These are phyloP conservation scores for Typhlichthys eigenmanni DNA, from an alignment of 2,797 vertebrate species.

Conservation along the genomic window DNA sequence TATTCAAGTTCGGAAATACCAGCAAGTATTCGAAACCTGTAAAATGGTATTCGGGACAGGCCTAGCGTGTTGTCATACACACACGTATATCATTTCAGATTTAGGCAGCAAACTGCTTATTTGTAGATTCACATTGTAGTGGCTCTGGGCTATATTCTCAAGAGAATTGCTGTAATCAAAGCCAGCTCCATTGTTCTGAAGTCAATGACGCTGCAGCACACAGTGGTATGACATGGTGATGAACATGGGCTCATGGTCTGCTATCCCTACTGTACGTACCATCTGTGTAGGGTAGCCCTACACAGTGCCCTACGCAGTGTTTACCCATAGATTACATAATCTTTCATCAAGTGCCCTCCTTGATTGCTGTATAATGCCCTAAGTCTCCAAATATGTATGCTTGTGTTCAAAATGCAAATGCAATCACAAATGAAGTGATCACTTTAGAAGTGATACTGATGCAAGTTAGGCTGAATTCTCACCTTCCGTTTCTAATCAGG, in stretches of 20 bases:
- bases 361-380: too few species aligned
- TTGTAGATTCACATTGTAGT: conserved; percentile 55
- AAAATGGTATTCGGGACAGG: too few species aligned
- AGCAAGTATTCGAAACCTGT: too few species aligned
- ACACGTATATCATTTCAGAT: conserved; percentile 3
- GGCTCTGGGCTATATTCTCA: conserved; percentile 42
- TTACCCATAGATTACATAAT: too few species aligned
- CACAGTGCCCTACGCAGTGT: too few species aligned
- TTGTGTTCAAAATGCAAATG: conserved; percentile 7
- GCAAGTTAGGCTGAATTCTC: conserved; percentile 31
- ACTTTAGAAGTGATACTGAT: too few species aligned
- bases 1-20: too few species aligned
- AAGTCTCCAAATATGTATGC: too few species aligned
- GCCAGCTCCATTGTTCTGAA: conserved; percentile 1
- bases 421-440: conserved; percentile 36
- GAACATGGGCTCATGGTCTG: conserved; percentile 3
- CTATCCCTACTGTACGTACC: conserved; percentile 11
- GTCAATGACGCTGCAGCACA: conserved; percentile 5
- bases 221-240: conserved; percentile 18
- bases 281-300: conserved; percentile 18
- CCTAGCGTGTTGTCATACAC: not conserved
- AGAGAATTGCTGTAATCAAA: too few species aligned
- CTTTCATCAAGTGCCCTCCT: too few species aligned
- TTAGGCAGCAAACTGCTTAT: conserved; percentile 47
- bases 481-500: conserved; percentile 96